Base-by-base conservation (phyloP, 2,888 invertebrate species). In the Ennomos fuscantarius region DNA sequence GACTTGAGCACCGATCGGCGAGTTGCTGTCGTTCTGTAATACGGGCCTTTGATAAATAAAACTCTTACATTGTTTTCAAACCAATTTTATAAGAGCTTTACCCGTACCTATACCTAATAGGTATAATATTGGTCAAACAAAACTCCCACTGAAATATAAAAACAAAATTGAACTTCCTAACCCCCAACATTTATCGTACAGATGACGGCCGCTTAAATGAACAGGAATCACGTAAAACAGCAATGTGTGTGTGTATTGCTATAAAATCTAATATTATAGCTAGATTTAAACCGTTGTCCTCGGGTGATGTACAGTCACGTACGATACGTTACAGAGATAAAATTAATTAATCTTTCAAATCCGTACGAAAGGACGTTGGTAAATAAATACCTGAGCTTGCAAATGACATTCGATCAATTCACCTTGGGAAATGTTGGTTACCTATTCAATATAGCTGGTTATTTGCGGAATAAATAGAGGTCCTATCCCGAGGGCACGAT, bases 151-250 rank as follows among this genome's bases (percentile, higher is more conserved):
- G 0, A 24, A 24, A 24, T 24, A 24, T 24, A 24, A 6, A 24
- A 24, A 24, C 24, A 24, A 6, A 24, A 24, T 6, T 24, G 24
- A 24, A 5, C 24, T 24, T 2, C 24, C 24, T 24, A 24, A 47
- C 50, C 24, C 45, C 24, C 35, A 45, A 34, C 42, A 36, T 45
- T 40, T 57, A 41, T 46, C 35, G 43, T 36, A 43, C 40, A 57
- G 37, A 47, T 43, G 33, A 37, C 39, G 39, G n/a, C n/a, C 34
- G 32, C 34, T 34, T 48, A 48, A 48, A 57, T 50, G 45, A 55
- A 50, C 41, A 45, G 49, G 50, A 49, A 40, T 50, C 49, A 44
- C 55, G 39, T 55, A 35, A 55, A 55, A 55, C 34, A 44, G 39
- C 41, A 44, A 55, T 43, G 49, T 55, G 36, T 33, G 2, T 5